Percentiles rank a stretch among this genome's conserved stretches.
phyloP scores from a whole-genome alignment of 2,888 invertebrate species.

The Andrena flavipes region DNA sequence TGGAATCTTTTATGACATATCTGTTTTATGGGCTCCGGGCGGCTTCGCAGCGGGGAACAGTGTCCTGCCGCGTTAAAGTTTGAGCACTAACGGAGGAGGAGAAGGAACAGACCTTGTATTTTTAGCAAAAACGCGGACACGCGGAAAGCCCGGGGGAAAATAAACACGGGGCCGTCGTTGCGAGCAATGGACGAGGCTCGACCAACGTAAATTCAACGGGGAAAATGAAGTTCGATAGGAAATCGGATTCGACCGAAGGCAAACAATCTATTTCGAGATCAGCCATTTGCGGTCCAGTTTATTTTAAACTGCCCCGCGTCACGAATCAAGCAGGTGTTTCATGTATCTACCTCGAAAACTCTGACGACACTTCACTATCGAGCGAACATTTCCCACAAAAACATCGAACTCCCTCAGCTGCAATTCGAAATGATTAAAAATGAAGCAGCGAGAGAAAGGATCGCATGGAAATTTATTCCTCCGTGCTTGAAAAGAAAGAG shows the following conservation, averaged over 20 bases:
- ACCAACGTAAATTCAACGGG: not conserved
- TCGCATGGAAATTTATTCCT: not conserved
- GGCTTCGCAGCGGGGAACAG: not conserved
- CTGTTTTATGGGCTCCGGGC: not conserved
- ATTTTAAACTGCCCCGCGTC: not conserved
- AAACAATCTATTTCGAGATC: constrained; percentile 12
- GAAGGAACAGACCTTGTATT: constrained; percentile 12
- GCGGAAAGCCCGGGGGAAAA: not conserved
- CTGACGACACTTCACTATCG: too few species aligned
- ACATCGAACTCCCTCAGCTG: too few species aligned
- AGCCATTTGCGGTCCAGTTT: not conserved
- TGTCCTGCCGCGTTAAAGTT: not conserved
- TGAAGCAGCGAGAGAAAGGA: not conserved
- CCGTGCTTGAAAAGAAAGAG: not conserved
- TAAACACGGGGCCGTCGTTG: not conserved
- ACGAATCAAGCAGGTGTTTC: too few species aligned
- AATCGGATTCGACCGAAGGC: not conserved
- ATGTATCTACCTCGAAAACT: too few species aligned
- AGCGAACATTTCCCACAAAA: too few species aligned
- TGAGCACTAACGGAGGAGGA: not conserved
- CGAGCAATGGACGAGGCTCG: not conserved
- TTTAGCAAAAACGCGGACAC: constrained; percentile 7
- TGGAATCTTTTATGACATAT: constrained; percentile 22
- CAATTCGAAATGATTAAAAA: not conserved
- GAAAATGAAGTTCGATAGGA: constrained; percentile 8